These are phyloP conservation scores for Xanthia togata DNA, from an alignment of 2,888 invertebrate species.

Conservation along the genomic window DNA sequence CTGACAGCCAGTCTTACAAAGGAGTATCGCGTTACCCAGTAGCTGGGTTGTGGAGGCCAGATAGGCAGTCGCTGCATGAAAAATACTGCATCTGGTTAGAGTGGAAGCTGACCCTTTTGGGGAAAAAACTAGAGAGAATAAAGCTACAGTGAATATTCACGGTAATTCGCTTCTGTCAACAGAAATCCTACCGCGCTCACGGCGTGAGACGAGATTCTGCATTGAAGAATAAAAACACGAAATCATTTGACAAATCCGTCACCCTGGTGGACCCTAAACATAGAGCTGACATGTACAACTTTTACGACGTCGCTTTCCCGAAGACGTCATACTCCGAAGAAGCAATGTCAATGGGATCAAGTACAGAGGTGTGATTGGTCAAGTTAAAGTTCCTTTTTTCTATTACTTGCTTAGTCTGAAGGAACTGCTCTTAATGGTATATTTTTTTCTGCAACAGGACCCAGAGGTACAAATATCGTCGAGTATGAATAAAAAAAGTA, in stretches of 20 bases:
- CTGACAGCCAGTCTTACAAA: neutral
- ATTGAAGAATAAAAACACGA: conserved; percentile 1
- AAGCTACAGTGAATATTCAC: too few species aligned
- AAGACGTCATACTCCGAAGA: conserved; percentile 1
- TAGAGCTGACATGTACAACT: neutral
- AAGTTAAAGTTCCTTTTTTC: neutral
- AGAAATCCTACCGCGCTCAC: conserved; percentile 74
- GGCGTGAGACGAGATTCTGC: conserved; percentile 57
- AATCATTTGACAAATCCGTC: conserved; percentile 14
- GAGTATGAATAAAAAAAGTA: conserved; percentile 41
- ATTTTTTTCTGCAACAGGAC: conserved; percentile 31
- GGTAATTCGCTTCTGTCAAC: neutral
- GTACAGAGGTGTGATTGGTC: conserved; percentile 13
- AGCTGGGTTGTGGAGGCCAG: neutral
- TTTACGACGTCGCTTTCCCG: conserved; percentile 12
- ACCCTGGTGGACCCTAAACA: conserved; percentile 12
- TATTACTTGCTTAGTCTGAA: neutral
- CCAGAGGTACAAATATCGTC: conserved; percentile 22
- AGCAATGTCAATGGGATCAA: neutral
- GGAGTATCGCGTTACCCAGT: neutral
- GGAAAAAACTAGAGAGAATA: neutral
- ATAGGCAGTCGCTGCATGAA: neutral
- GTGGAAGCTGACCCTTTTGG: neutral
- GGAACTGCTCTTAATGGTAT: neutral
- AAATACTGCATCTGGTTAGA: neutral